Evolutionary conservation across 2,888 invertebrate genomes (phyloP), one percentile per base, ranked within the genome.

Genomic region (Coleophora flavipennella): DNA sequence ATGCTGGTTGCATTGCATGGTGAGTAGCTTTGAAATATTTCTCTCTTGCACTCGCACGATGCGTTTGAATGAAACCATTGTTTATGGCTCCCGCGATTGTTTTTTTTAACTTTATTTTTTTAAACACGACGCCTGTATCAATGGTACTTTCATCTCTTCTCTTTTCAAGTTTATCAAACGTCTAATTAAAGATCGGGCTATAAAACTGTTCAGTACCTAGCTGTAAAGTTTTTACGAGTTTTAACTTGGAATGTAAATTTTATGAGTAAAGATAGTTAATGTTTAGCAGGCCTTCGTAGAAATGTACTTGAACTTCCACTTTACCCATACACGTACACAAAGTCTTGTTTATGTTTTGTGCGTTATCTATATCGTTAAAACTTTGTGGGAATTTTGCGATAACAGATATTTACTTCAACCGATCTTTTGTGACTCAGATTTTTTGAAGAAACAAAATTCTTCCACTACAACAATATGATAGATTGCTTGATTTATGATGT

Each of bases 31-130:
- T 67, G 64, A 63, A 67, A 62, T 57, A 52, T 59, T 55, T 58
- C 59, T 57, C 50, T 45, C 20, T 20, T 20, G 20, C 20, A 6
- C 20, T 20, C 48, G 49, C 26, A 36, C 52, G 57, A 65, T 62
- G 59, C 55, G 55, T 67, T 66, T 78, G 62, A 80, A 80, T 74
- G 72, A 62, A 57, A 62, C 62, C 67, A 78, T 81, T 81, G 78
- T 79, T 78, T 65, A 57, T 61, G 43, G 43, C 50, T 20, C 20
- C 20, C 20, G 20, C 20, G 20, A 20, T 20, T 20, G 20, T 20
- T 20, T 20, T 20, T 3, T 20, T 55, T 58, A 50, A 47, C 51
- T 55, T 68, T 67, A 69, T 72, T 67, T 69, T 72, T 59, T 55
- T 62, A 57, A 62, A 53, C 53, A 49, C 28, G 39, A 33, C 45